A percentile compares a stretch with the other conserved stretches of the same genome.
phyloP scores from a whole-genome alignment of 1,140 invertebrate genomes.

The Aphidius ervi region DNA sequence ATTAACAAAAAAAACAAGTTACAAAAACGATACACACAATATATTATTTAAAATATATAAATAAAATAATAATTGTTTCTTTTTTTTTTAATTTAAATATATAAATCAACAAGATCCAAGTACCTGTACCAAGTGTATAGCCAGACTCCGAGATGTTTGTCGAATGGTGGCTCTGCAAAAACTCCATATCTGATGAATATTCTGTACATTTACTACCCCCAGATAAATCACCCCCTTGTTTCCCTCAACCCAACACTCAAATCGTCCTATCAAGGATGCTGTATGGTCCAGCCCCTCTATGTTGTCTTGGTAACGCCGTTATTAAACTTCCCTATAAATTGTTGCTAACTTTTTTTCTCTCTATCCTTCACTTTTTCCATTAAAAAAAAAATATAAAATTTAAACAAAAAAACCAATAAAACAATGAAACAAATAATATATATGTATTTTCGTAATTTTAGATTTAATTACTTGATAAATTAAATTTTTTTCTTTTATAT shows the following conservation, averaged over 20 bases:
- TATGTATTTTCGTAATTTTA: no score
- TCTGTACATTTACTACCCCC: constrained; percentile 38
- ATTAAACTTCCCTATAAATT: constrained; percentile 14
- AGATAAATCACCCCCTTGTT: constrained; percentile 41
- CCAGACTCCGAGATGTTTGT: constrained; percentile 50
- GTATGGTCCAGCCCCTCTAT: constrained; percentile 48
- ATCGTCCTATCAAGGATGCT: constrained; percentile 28
- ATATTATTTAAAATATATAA: no score
- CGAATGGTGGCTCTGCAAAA: constrained; percentile 53
- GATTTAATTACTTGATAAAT: no score
- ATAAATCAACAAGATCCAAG: no score
- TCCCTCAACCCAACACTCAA: constrained; percentile 27
- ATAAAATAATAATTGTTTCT: background rate
- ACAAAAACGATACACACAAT: no score
- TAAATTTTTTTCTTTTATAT: no score
- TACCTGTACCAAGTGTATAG: constrained; percentile 50
- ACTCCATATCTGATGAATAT: constrained; percentile 53
- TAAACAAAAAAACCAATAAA: no score
- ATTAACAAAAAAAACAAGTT: no score
- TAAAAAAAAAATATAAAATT: no score
- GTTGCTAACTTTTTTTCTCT: constrained; percentile 10
- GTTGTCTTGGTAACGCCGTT: constrained; percentile 47
- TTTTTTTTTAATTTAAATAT: background rate
- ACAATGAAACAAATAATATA: no score
- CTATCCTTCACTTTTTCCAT: constrained; percentile 6